Evolutionary conservation across 1,140 invertebrate species (phyloP).

Genomic region (Drosophila bifasciata): DNA sequence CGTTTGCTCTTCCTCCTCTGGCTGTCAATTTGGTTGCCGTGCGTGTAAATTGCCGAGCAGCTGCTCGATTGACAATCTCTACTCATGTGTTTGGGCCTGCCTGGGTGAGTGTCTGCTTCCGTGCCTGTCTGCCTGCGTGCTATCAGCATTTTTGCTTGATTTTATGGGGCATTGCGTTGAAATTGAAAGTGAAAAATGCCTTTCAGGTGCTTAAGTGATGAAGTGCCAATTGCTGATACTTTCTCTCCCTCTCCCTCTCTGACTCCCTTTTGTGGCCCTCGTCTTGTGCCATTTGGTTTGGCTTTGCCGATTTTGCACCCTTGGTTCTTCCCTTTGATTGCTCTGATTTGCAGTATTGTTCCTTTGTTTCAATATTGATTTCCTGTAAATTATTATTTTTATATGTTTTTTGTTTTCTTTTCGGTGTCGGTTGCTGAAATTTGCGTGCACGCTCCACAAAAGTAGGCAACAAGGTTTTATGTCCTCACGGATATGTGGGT

Average conservation of each 20-base stretch:
- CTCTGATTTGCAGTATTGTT: conserved; percentile 31
- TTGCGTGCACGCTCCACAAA: conserved; percentile 50
- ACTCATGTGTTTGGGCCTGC: conserved; percentile 14
- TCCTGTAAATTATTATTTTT: conserved; percentile 52
- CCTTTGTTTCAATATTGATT: conserved; percentile 51
- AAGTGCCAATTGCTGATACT: conserved; percentile 70
- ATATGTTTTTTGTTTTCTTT: conserved; percentile 30
- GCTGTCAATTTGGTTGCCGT: conserved; percentile 74
- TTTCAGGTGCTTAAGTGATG: conserved; percentile 81
- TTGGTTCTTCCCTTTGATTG: conserved; percentile 51
- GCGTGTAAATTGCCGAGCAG: conserved; percentile 81
- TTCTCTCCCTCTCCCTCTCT: background rate
- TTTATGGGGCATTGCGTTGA: conserved; percentile 73
- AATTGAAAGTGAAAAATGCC: conserved; percentile 83
- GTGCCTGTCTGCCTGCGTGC: conserved; percentile 29
- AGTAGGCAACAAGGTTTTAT: conserved; percentile 78
- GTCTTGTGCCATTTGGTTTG: background rate
- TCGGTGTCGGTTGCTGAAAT: conserved; percentile 32
- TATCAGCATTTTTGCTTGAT: conserved; percentile 73
- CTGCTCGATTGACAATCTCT: conserved; percentile 71
- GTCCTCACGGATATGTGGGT: conserved; percentile 56
- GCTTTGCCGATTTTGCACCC: conserved; percentile 29
- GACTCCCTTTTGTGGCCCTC: too few relatives aligned
- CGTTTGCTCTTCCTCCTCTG: conserved; percentile 51
- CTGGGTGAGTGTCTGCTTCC: too few relatives aligned